Evolutionary conservation across 2,113 vertebrate species (phyloP).

Genomic region (Furnarius figulus): DNA sequence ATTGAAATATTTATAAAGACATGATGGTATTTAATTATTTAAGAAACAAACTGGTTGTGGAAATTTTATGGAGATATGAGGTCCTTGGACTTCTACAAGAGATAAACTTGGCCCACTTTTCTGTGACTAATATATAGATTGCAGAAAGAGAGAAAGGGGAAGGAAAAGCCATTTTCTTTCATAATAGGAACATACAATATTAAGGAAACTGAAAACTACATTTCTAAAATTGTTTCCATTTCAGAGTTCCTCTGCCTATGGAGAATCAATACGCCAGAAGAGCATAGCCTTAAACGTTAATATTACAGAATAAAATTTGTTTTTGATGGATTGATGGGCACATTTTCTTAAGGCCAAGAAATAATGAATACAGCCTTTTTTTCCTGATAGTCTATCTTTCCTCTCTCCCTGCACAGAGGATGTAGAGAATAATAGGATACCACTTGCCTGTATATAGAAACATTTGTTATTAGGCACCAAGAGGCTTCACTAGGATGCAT

Average conservation of each 20-base stretch:
- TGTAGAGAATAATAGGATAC: conserved; percentile 43
- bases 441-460: conserved; percentile 36
- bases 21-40: not conserved
- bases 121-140: not conserved
- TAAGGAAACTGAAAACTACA: conserved; percentile 76
- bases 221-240: conserved; percentile 82
- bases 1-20: not conserved
- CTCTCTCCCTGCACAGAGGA: not conserved
- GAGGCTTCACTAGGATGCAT: not conserved
- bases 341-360: conserved; percentile 76
- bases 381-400: not conserved
- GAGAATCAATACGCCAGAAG: conserved; percentile 79
- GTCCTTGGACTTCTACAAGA: not conserved
- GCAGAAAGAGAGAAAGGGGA: not conserved
- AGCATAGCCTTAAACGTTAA: conserved; percentile 78
- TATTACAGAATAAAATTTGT: conserved; percentile 78
- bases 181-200: conserved; percentile 64
- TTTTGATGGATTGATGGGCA: conserved; percentile 78
- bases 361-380: conserved; percentile 67
- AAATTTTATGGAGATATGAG: not conserved
- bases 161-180: conserved; percentile 69
- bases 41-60: not conserved
- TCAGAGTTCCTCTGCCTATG: conserved; percentile 67
- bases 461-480: conserved; percentile 55
- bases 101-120: not conserved